phyloP scores from a whole-genome alignment of 2,113 vertebrate genomes.

The Prionailurus viverrinus region DNA sequence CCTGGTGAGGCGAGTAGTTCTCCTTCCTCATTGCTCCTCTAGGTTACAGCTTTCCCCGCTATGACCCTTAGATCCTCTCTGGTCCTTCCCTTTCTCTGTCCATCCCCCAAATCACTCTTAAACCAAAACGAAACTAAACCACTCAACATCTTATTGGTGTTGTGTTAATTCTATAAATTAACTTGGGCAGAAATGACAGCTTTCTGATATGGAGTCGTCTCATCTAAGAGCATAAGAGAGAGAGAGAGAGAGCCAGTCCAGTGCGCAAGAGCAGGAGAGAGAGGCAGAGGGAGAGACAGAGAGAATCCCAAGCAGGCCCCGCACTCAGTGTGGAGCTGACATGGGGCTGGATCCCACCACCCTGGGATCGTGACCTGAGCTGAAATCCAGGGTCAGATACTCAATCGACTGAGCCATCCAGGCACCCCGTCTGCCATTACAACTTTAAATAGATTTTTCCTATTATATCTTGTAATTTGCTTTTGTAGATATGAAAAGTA shows the following conservation, averaged over 20 bases:
- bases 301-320: no score
- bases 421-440: no score
- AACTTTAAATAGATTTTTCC: constrained; percentile 7
- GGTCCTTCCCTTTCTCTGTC: background rate
- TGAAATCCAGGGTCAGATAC: no score
- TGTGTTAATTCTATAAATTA: background rate
- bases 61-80: background rate
- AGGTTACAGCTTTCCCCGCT: background rate
- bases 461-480: background rate
- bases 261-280: no score
- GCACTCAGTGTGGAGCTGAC: no score
- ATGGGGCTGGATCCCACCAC: no score
- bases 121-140: background rate
- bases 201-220: background rate
- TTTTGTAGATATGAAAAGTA: background rate
- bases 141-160: background rate
- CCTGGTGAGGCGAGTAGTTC: no score
- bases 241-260: no score
- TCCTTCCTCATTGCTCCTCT: background rate
- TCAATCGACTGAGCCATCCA: no score
- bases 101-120: background rate
- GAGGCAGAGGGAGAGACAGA: no score
- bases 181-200: background rate
- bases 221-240: background rate
- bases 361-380: no score